A percentile compares a stretch with the other conserved stretches of the same genome.
Evolutionary conservation across 35 echinoderm and acorn worm genomes (phyloP).

Genomic region (Eucidaris tribuloides): DNA sequence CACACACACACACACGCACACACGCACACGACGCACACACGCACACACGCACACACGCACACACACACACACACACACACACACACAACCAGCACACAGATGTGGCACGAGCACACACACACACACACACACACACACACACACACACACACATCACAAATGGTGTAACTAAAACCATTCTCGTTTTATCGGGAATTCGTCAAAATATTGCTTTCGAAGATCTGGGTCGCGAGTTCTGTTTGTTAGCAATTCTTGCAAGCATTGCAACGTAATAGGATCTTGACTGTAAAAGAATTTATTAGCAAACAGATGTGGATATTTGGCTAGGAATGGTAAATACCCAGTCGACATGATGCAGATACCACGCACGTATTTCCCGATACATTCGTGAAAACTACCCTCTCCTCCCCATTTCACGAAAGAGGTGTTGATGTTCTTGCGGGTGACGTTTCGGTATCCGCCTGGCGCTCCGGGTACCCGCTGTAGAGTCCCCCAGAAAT

Average conservation of each 20-base stretch:
- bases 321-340: conserved; percentile 32
- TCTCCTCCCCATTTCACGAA: conserved; percentile 38
- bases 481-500: conserved; percentile 49
- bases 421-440: conserved; percentile 39
- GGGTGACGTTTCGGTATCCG: conserved; percentile 27
- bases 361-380: conserved; percentile 41
- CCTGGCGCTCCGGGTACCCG: conserved; percentile 33
- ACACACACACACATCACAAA: too few relatives aligned
- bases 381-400: neutral
- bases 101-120: too few relatives aligned
- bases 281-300: conserved; percentile 68
- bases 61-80: too few relatives aligned
- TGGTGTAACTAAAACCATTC: too few relatives aligned
- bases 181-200: conserved; percentile 5
- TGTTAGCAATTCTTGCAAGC: conserved; percentile 50
- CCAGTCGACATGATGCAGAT: conserved; percentile 47
- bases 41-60: too few relatives aligned
- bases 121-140: too few relatives aligned
- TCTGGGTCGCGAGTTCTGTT: conserved; percentile 59
- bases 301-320: conserved; percentile 49
- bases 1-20: too few relatives aligned
- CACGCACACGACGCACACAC: too few relatives aligned
- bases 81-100: too few relatives aligned
- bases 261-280: conserved; percentile 64
- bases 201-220: neutral